Evolutionary conservation across 2,797 vertebrate species (phyloP).

Genomic region (Acridotheres tristis): DNA sequence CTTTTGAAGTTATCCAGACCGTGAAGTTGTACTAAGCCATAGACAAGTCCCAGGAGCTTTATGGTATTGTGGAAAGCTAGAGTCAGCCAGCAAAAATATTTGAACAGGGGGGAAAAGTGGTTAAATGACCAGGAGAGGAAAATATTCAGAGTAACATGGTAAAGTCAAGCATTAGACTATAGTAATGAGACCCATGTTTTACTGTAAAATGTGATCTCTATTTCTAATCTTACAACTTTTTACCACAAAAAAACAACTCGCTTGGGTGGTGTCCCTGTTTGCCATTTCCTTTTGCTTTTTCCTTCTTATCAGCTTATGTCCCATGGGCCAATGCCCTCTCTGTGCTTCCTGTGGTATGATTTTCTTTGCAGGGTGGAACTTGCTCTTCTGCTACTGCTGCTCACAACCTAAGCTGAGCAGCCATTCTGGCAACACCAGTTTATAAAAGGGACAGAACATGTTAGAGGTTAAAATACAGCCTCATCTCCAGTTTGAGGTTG

Average conservation of each 20-base stretch:
- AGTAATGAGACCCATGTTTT: not conserved
- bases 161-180: not conserved
- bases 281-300: not conserved
- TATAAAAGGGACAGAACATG: not conserved
- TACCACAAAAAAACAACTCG: not conserved
- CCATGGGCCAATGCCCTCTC: not conserved
- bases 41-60: not conserved
- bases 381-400: not conserved
- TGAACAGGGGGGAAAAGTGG: not conserved
- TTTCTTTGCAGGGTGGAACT: not conserved
- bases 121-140: not conserved
- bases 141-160: not conserved
- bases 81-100: not conserved
- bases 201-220: not conserved
- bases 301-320: not conserved
- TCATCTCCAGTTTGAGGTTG: not conserved
- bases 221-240: not conserved
- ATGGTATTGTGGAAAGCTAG: not conserved
- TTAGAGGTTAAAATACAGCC: not conserved
- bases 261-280: not conserved
- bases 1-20: not conserved
- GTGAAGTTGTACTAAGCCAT: not conserved
- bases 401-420: not conserved
- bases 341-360: rapidly evolving
- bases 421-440: not conserved